Conservation (phyloP, 2,888 invertebrate species). For the Andricus curvator region DNA sequence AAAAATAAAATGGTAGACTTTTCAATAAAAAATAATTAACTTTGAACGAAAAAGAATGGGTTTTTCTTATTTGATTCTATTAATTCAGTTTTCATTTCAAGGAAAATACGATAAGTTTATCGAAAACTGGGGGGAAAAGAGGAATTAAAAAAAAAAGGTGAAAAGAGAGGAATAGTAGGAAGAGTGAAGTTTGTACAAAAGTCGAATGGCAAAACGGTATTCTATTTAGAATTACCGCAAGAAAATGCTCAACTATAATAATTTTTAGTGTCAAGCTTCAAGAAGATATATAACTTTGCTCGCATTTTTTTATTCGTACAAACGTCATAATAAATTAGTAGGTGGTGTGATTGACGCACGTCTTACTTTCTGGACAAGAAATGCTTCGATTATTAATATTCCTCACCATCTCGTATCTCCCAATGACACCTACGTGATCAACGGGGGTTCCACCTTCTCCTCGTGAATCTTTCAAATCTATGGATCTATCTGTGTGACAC, state of each 20-base stretch:
- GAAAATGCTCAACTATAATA: not conserved
- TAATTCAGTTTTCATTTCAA: no score
- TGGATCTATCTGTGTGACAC: constrained; percentile 43
- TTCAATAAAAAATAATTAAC: no score
- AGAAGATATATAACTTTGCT: not conserved
- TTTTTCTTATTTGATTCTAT: no score
- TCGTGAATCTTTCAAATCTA: constrained; percentile 30
- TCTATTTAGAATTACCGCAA: not conserved
- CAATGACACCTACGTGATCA: constrained; percentile 52
- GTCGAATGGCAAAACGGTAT: not conserved
- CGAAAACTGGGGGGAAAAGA: no score
- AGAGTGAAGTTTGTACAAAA: not conserved
- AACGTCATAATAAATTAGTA: constrained; percentile 34
- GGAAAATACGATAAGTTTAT: no score
- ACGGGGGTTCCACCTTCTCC: constrained; percentile 44
- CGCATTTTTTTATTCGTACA: constrained; percentile 23
- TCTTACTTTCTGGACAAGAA: constrained; percentile 38
- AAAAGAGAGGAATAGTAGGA: no score
- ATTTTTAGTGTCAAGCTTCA: not conserved
- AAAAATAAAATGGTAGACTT: no score
- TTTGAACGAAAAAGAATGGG: no score
- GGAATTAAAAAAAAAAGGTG: no score
- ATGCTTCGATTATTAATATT: constrained; percentile 44
- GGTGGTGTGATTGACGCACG: constrained; percentile 43
- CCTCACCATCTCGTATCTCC: constrained; percentile 29